Percentiles rank a stretch among this genome's conserved stretches.
These are phyloP conservation scores for Hypocryptadius cinnamomeus DNA, from an alignment of 2,113 vertebrate species.

Conservation along the genomic window DNA sequence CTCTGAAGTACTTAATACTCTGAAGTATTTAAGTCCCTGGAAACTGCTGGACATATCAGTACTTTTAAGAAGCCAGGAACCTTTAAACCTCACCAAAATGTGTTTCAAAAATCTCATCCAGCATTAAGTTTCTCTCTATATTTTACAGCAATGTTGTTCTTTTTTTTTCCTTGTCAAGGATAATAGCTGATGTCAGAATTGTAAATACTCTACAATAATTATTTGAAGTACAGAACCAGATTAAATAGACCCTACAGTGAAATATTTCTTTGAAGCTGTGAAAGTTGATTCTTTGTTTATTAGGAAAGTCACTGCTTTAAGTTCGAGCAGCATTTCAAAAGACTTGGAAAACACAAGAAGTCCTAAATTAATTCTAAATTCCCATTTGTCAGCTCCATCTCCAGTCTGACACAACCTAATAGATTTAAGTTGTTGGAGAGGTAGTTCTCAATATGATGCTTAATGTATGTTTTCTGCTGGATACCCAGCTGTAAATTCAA, in stretches of 20 bases:
- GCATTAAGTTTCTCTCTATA: neutral
- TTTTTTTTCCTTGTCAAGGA: neutral
- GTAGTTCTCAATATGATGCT: neutral
- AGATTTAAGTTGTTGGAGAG: neutral
- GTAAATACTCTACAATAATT: neutral
- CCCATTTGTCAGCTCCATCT: neutral
- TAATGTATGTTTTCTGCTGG: neutral
- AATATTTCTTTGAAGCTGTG: slow-evolving; percentile 2
- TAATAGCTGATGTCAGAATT: neutral
- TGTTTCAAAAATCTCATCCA: neutral
- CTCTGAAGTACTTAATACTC: neutral
- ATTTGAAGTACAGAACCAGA: neutral
- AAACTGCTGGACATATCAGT: neutral
- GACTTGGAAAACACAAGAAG: neutral
- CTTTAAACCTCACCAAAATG: neutral
- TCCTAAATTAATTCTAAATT: neutral
- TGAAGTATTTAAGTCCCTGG: neutral
- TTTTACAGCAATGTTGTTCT: neutral
- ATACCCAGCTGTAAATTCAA: neutral
- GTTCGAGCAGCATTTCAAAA: neutral
- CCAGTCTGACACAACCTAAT: neutral
- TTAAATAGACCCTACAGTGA: slow-evolving; percentile 12
- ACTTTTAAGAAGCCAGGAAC: neutral
- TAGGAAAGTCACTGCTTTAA: neutral
- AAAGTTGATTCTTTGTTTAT: slow-evolving; percentile 5